These are phyloP conservation scores for Aegypius monachus DNA, from an alignment of 2,113 vertebrate genomes.

Conservation along the genomic window DNA sequence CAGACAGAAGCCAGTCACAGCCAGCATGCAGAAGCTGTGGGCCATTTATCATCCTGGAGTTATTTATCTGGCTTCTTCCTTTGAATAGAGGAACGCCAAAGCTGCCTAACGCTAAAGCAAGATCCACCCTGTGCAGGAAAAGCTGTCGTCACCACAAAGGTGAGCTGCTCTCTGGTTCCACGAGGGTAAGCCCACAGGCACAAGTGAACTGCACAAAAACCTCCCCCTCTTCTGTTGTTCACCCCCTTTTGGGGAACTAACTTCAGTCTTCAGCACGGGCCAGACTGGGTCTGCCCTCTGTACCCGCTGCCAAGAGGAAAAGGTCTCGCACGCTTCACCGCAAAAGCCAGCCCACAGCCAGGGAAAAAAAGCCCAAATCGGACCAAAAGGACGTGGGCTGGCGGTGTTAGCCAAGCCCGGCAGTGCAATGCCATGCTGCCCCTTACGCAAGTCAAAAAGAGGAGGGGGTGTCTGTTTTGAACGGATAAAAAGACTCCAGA, in stretches of 20 bases:
- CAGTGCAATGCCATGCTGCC: fast-evolving
- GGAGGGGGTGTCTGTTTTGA: background rate
- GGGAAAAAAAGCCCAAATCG: background rate
- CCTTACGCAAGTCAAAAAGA: background rate
- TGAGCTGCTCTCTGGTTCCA: background rate
- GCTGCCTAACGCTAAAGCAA: fast-evolving
- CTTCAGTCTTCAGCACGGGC: background rate
- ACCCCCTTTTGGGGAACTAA: background rate
- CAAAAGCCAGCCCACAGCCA: background rate
- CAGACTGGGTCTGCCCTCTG: background rate
- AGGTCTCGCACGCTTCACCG: fast-evolving
- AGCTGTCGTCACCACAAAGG: background rate
- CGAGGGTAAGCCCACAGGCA: fast-evolving
- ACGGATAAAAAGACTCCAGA: background rate
- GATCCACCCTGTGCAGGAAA: background rate
- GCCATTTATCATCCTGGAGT: background rate
- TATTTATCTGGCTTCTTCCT: background rate
- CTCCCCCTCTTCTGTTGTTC: background rate
- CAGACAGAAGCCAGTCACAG: background rate
- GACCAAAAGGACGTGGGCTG: background rate
- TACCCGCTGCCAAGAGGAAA: background rate
- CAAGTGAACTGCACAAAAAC: background rate
- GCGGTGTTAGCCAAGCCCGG: background rate
- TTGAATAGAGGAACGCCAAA: fast-evolving
- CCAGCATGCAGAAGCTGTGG: background rate